These are phyloP conservation scores for Nysson spinosus DNA, from an alignment of 2,888 invertebrate genomes.

Conservation along the genomic window DNA sequence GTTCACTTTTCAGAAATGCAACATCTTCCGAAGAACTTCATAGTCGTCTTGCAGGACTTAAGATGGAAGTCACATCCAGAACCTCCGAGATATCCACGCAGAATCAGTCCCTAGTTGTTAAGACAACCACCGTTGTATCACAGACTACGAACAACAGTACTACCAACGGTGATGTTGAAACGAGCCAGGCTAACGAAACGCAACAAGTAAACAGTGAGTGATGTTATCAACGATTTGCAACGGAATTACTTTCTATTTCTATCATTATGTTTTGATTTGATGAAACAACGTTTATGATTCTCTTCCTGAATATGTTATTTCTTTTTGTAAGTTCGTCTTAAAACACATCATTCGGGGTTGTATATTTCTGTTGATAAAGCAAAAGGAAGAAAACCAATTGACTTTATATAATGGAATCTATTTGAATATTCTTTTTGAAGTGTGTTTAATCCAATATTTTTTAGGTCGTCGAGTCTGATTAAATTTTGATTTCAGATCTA, in stretches of 20 bases:
- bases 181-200: slow-evolving; percentile 69
- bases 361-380: no score
- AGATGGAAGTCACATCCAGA: slow-evolving; percentile 76
- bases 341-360: no score
- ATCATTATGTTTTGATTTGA: slow-evolving; percentile 3
- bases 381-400: no score
- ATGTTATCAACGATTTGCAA: slow-evolving; percentile 18
- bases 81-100: slow-evolving; percentile 75
- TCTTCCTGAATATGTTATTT: no score
- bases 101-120: slow-evolving; percentile 71
- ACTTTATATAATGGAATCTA: no score
- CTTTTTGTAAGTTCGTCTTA: no score
- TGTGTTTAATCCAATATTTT: no score
- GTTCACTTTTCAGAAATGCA: slow-evolving; percentile 76
- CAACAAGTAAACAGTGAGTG: slow-evolving; percentile 75
- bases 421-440: no score
- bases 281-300: no score
- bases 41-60: slow-evolving; percentile 73
- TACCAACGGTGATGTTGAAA: slow-evolving; percentile 73
- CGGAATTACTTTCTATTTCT: background rate
- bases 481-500: no score
- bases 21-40: slow-evolving; percentile 75
- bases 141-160: slow-evolving; percentile 72
- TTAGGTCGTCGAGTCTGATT: no score
- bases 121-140: slow-evolving; percentile 74